Percentiles rank a stretch among this genome's conserved stretches.
Conservation (phyloP, 2,797 vertebrate species). For the Ammospiza maritima region DNA sequence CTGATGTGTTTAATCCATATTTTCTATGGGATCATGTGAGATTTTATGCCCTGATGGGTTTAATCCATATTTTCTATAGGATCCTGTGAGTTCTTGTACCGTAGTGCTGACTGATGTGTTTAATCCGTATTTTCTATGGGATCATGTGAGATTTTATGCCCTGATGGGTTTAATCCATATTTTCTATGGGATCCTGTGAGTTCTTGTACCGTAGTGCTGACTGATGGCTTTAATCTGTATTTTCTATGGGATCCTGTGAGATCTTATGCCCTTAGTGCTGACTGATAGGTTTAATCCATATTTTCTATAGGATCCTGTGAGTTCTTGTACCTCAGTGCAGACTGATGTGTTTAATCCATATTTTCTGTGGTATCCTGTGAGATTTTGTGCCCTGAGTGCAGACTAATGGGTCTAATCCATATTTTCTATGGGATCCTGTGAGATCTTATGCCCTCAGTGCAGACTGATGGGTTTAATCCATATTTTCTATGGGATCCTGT, state of each 20-base stretch:
- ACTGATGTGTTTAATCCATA: fast-evolving
- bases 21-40: no score
- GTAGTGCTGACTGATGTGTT: fast-evolving
- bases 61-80: background rate
- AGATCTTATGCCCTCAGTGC: fast-evolving
- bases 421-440: background rate
- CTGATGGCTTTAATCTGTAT: background rate
- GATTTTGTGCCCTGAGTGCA: fast-evolving
- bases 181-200: background rate
- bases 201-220: background rate
- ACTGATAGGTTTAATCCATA: background rate
- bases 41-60: fast-evolving
- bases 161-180: no score
- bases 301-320: background rate
- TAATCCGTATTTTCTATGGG: background rate
- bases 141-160: no score
- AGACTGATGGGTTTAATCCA: background rate
- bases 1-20: no score
- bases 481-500: background rate
- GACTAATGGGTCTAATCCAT: background rate
- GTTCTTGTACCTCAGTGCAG: fast-evolving
- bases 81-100: fast-evolving
- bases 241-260: background rate
- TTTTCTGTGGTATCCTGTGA: fast-evolving
- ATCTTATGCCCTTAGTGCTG: fast-evolving